A percentile compares a stretch with the other conserved stretches of the same genome.
Conservation (phyloP, 2,797 vertebrate species). For the Chaenodraco wilsoni region DNA sequence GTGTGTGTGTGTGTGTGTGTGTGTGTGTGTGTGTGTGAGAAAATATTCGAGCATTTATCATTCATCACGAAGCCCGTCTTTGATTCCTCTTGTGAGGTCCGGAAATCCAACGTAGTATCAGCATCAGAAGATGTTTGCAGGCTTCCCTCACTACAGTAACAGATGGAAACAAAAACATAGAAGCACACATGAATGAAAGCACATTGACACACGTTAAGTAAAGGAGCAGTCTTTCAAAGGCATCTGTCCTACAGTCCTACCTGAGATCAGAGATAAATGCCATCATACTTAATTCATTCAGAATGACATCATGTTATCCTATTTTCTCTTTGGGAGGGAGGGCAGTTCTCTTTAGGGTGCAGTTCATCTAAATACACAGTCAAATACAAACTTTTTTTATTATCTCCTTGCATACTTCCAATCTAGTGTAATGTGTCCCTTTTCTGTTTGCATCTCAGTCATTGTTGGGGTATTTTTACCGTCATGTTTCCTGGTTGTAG, state of each 20-base stretch:
- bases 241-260: background rate
- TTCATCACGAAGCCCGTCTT: constrained; percentile 55
- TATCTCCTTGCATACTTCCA: too few relatives aligned
- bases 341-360: background rate
- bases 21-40: constrained; percentile 39
- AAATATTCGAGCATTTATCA: constrained; percentile 53
- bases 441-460: background rate
- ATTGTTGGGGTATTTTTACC: background rate
- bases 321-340: background rate
- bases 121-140: too few relatives aligned
- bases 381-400: background rate
- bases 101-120: constrained; percentile 14
- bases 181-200: too few relatives aligned
- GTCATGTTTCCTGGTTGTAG: background rate
- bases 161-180: too few relatives aligned
- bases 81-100: constrained; percentile 77
- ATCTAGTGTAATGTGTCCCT: too few relatives aligned
- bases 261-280: background rate
- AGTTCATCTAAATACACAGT: background rate
- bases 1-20: constrained; percentile 24
- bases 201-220: constrained; percentile 2
- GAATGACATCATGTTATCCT: background rate
- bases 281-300: background rate
- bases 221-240: constrained; percentile 13
- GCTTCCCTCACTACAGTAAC: too few relatives aligned